These are phyloP conservation scores for Onchidella celtica DNA, from an alignment of 2,888 invertebrate genomes.

Conservation along the genomic window DNA sequence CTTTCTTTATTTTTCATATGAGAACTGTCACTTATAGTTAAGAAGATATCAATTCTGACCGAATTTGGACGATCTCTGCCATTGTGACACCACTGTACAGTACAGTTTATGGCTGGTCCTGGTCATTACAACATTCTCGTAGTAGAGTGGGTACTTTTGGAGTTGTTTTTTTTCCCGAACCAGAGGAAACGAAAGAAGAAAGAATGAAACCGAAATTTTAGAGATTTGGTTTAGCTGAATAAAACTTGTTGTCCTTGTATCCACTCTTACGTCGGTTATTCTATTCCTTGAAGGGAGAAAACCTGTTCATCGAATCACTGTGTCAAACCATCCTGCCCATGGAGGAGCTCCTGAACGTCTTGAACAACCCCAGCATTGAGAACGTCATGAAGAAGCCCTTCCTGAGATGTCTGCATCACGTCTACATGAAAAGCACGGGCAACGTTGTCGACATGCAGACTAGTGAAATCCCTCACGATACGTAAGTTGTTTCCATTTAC, in stretches of 20 bases:
- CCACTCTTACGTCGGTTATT: neutral
- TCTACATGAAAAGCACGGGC: constrained; percentile 77
- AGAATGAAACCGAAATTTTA: no score
- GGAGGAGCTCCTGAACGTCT: constrained; percentile 77
- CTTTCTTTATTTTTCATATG: no score
- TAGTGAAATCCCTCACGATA: constrained; percentile 78
- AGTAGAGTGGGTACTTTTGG: no score
- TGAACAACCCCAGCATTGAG: constrained; percentile 76
- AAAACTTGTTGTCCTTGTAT: neutral
- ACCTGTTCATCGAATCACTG: constrained; percentile 80
- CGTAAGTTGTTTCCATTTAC: constrained; percentile 60
- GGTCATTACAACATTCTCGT: no score
- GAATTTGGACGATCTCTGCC: no score
- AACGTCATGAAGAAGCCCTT: constrained; percentile 77
- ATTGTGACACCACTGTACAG: no score
- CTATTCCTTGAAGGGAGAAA: constrained; percentile 74
- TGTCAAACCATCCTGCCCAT: constrained; percentile 79
- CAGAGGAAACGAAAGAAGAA: no score
- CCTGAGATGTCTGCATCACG: constrained; percentile 78
- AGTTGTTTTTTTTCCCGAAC: no score
- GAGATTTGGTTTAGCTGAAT: no score
- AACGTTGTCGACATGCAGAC: constrained; percentile 74
- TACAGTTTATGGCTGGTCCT: no score
- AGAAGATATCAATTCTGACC: no score
- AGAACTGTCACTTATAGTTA: no score